phyloP scores from a whole-genome alignment of 2,888 invertebrate genomes.

The Athalia circularis region DNA sequence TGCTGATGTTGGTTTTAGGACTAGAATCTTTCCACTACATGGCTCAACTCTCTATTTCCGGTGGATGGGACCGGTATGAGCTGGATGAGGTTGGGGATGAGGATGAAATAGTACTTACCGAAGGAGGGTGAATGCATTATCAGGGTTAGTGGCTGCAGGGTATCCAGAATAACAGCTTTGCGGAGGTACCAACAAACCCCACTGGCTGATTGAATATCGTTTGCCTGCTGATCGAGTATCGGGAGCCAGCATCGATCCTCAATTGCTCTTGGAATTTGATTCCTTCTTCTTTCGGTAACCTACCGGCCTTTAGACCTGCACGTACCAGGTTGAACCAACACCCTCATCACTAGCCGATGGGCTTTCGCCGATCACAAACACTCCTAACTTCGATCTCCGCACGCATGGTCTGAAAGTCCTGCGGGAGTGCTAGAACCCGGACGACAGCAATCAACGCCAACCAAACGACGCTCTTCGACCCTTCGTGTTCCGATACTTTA shows the following conservation, averaged over 20 bases:
- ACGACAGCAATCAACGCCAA: constrained; percentile 7
- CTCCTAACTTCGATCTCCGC: background rate
- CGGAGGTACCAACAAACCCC: constrained; percentile 20
- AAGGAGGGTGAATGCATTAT: constrained; percentile 22
- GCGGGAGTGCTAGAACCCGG: background rate
- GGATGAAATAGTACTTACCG: background rate
- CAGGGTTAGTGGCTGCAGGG: background rate
- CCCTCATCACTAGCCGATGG: background rate
- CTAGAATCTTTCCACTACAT: background rate
- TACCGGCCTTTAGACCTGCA: background rate
- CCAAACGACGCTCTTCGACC: background rate
- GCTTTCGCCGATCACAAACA: background rate
- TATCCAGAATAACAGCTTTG: constrained; percentile 15
- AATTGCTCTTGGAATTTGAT: background rate
- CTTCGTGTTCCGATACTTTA: background rate
- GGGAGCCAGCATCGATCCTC: constrained; percentile 10
- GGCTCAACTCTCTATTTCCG: background rate
- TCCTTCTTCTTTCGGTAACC: background rate
- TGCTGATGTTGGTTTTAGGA: constrained; percentile 7
- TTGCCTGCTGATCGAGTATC: constrained; percentile 35
- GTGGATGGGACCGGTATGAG: background rate
- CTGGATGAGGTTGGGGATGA: background rate
- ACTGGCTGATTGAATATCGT: constrained; percentile 28
- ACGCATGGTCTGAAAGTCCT: background rate
- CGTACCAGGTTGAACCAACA: background rate